phyloP scores from a whole-genome alignment of 2,113 vertebrate genomes.

The Corydoras maculifer region DNA sequence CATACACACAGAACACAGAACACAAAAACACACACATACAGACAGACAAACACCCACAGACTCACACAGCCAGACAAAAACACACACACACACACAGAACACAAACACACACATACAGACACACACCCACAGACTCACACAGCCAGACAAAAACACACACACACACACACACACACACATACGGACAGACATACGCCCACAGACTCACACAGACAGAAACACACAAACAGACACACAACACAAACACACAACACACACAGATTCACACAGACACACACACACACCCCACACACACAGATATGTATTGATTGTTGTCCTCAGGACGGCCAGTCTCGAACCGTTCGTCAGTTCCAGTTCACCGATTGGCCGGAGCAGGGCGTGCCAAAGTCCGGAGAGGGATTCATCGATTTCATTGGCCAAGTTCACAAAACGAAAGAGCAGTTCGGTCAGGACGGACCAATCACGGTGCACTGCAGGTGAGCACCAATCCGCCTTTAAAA shows the following conservation, averaged over 20 bases:
- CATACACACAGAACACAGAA: no score
- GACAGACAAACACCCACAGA: no score
- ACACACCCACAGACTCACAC: no score
- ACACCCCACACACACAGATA: slow-evolving; percentile 4
- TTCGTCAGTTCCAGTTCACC: slow-evolving; percentile 72
- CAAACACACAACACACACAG: neutral
- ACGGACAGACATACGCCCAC: no score
- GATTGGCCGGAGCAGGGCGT: slow-evolving; percentile 73
- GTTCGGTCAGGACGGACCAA: slow-evolving; percentile 71
- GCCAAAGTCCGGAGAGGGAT: slow-evolving; percentile 72
- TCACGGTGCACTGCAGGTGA: slow-evolving; percentile 71
- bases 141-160: no score
- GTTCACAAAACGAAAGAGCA: slow-evolving; percentile 74
- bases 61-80: no score
- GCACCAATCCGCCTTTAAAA: neutral
- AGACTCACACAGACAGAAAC: no score
- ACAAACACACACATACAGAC: no score
- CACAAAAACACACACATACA: no score
- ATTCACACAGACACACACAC: slow-evolving; percentile 1
- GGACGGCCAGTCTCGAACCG: slow-evolving; percentile 69
- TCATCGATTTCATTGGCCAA: slow-evolving; percentile 71
- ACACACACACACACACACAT: no score
- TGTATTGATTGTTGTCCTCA: slow-evolving; percentile 27
- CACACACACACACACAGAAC: no score
- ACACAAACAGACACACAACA: neutral